Evolutionary conservation across 2,888 invertebrate genomes (phyloP).

Genomic region (Petrophora chlorosata): DNA sequence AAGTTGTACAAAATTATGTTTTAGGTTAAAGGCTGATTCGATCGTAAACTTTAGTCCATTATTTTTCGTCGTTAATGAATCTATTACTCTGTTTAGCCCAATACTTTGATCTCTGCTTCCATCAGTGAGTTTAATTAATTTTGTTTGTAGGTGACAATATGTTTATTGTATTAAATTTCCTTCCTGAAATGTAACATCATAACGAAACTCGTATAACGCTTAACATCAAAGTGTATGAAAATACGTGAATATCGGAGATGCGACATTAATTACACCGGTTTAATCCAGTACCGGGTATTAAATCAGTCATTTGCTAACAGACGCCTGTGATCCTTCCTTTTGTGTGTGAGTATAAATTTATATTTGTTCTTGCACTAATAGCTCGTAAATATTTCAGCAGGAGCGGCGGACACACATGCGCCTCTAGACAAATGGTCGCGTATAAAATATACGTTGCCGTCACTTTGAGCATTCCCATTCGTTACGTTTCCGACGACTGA

Average conservation of each 20-base stretch:
- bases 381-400: slow-evolving; percentile 81
- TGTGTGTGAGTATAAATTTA: slow-evolving; percentile 39
- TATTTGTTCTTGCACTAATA: slow-evolving; percentile 73
- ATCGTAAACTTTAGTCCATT: slow-evolving; percentile 9
- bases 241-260: slow-evolving; percentile 46
- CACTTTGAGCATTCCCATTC: slow-evolving; percentile 74
- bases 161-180: slow-evolving; percentile 27
- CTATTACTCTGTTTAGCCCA: slow-evolving; percentile 2
- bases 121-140: slow-evolving; percentile 10
- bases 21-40: slow-evolving; percentile 1
- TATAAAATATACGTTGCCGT: slow-evolving; percentile 72
- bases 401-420: slow-evolving; percentile 65
- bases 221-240: slow-evolving; percentile 54
- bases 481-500: slow-evolving; percentile 76
- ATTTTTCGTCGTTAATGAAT: slow-evolving; percentile 4
- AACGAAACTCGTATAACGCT: slow-evolving; percentile 22
- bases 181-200: slow-evolving; percentile 20
- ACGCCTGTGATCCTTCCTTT: slow-evolving; percentile 53
- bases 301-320: slow-evolving; percentile 71
- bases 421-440: slow-evolving; percentile 72
- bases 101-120: slow-evolving; percentile 27
- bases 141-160: slow-evolving; percentile 22
- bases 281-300: slow-evolving; percentile 62
- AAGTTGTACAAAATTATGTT: slow-evolving; percentile 9
- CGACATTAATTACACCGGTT: slow-evolving; percentile 59